Conservation (phyloP, 2,113 vertebrate species). For the Myrmophylax atrothorax region DNA sequence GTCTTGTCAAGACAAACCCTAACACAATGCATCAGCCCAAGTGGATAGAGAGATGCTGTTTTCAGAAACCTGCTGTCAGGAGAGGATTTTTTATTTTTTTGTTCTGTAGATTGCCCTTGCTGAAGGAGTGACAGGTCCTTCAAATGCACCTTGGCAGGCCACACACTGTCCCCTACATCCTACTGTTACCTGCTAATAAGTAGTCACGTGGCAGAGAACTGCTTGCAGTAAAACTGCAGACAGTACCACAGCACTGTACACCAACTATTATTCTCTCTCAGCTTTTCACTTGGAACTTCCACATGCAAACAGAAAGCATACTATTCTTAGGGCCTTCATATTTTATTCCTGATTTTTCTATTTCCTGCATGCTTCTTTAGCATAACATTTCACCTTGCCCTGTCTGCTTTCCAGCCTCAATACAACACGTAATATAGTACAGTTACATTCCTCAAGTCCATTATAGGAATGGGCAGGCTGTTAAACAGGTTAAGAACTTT, state of each 20-base stretch:
- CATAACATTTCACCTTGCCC: neutral
- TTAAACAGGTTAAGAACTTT: neutral
- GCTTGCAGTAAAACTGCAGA: neutral
- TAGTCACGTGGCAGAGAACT: neutral
- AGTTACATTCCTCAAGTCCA: neutral
- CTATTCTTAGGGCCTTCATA: neutral
- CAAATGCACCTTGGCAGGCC: neutral
- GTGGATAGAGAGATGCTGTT: neutral
- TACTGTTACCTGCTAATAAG: neutral
- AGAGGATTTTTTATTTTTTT: neutral
- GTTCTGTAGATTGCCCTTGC: neutral
- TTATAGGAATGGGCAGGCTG: neutral
- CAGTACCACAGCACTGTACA: neutral
- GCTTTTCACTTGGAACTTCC: neutral
- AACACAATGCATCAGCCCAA: neutral
- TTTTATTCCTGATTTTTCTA: neutral
- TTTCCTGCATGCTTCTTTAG: neutral
- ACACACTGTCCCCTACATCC: neutral
- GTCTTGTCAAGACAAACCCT: conserved; percentile 2
- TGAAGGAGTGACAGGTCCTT: neutral
- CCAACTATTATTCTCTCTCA: neutral
- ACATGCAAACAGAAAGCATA: neutral
- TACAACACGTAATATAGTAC: neutral
- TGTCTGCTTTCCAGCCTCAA: neutral
- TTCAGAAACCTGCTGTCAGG: neutral